Evolutionary conservation across 1,140 invertebrate species (phyloP).

Genomic region (Reticulitermes speratus): DNA sequence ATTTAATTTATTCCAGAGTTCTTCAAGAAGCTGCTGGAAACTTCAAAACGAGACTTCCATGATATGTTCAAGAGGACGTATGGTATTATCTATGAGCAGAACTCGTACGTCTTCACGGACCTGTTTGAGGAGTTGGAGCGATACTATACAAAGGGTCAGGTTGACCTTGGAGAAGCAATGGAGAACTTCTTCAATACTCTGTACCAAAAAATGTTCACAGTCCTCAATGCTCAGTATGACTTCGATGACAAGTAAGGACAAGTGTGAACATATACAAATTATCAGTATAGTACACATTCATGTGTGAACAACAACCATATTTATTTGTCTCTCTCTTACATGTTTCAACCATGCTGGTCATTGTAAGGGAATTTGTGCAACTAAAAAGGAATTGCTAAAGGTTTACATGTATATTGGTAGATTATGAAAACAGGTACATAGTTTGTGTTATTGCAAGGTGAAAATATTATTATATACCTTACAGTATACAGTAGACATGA

Average conservation of each 20-base stretch:
- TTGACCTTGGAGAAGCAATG: conserved; percentile 82
- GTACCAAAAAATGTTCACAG: conserved; percentile 95
- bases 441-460: no score
- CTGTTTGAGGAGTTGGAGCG: conserved; percentile 87
- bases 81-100: conserved; percentile 91
- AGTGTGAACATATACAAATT: not conserved
- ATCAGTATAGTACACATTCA: not conserved
- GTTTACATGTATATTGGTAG: no score
- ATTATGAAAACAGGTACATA: no score
- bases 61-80: conserved; percentile 94
- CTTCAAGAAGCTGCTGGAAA: conserved; percentile 79
- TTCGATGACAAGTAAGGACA: conserved; percentile 78
- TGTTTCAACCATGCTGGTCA: no score
- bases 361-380: no score
- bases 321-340: no score
- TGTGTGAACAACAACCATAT: no score
- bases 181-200: conserved; percentile 89
- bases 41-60: conserved; percentile 83
- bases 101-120: conserved; percentile 88
- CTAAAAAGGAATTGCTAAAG: no score
- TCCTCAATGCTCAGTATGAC: conserved; percentile 86
- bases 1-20: conserved; percentile 61
- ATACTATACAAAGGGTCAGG: conserved; percentile 81
- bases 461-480: no score
- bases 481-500: no score